Base-by-base conservation (phyloP, 1,140 invertebrate species). In the Drosophila parvula region DNA sequence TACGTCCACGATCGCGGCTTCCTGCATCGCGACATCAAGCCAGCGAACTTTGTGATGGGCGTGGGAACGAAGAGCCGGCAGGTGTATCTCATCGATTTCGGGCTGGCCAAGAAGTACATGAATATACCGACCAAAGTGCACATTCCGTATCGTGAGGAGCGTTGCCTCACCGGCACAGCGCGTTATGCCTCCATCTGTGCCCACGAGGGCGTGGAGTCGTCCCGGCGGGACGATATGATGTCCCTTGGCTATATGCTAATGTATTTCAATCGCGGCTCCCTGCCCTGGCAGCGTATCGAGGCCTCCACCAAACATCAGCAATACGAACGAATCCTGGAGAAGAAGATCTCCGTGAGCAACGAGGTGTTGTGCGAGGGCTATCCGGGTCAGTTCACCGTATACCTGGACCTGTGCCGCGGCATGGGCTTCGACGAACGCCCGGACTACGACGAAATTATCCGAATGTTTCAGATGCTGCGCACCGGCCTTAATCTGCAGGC, bases 31-130 rank as follows among this genome's bases (percentile, higher is more conserved):
- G 96, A 97, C 92, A 98, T 98, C 84, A 98, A 98, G 91, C 98
- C 98, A 41, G 98, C 99, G 90, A 99, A 99, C 93, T 99, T 99
- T 94, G 94, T 99, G 58, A 99, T 99, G 97, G 98, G 98, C 67
- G 98, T 98, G 92, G 97, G 97, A 12, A 95, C 96, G 58, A 97
- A 97, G 86, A 98, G 97, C 94, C 98, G 98, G 92, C 96, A 97
- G 6, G n/a, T 98, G 40, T 98, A 98, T 92, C 94, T 98, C 45
- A 98, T 99, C 88, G 98, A 99, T 93, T 99, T 98, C 93, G 98
- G 98, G 32, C 93, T 99, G 82, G 97, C 98, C 48, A 99, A 99
- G 93, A 99, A 98, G 93, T 99, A 95, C 92, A 94, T 97, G 62
- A 98, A 99, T 91, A 95, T 95, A 74, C 95, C 97, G 81, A 97